Evolutionary conservation across 2,888 invertebrate genomes (phyloP).

Genomic region (Limnephilus lunatus): DNA sequence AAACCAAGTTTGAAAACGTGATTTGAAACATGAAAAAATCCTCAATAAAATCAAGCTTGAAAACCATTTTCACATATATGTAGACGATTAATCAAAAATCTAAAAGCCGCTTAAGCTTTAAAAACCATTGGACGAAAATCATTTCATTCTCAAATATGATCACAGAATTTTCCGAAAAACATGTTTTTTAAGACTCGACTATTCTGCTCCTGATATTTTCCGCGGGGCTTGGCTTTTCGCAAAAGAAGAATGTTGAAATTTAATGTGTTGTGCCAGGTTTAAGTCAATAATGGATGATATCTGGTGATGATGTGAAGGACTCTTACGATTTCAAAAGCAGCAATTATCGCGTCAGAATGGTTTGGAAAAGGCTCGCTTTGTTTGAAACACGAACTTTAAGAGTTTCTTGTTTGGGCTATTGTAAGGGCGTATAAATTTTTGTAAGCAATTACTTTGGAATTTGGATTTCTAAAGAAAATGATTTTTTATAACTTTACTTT

Average conservation of each 20-base stretch:
- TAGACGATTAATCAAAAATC: background rate
- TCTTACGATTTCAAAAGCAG: background rate
- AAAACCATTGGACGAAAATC: background rate
- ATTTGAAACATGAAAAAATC: no score
- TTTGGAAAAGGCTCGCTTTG: background rate
- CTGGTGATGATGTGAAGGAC: background rate
- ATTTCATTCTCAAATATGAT: background rate
- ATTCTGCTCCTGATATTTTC: background rate
- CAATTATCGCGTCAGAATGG: background rate
- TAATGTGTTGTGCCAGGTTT: background rate
- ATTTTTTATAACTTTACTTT: no score
- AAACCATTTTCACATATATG: background rate
- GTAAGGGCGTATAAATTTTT: background rate
- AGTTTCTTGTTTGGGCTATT: background rate
- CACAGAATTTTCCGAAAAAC: background rate
- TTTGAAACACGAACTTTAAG: background rate
- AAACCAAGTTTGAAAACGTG: background rate
- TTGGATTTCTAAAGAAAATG: background rate
- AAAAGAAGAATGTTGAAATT: background rate
- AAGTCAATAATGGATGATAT: background rate
- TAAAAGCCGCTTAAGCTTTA: background rate
- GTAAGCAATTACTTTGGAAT: background rate
- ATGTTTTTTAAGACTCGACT: background rate
- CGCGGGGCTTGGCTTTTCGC: background rate
- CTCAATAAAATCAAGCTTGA: background rate